phyloP scores from a whole-genome alignment of 37 sponge, comb jelly and placozoan genomes.

The Aplysina aerophoba region DNA sequence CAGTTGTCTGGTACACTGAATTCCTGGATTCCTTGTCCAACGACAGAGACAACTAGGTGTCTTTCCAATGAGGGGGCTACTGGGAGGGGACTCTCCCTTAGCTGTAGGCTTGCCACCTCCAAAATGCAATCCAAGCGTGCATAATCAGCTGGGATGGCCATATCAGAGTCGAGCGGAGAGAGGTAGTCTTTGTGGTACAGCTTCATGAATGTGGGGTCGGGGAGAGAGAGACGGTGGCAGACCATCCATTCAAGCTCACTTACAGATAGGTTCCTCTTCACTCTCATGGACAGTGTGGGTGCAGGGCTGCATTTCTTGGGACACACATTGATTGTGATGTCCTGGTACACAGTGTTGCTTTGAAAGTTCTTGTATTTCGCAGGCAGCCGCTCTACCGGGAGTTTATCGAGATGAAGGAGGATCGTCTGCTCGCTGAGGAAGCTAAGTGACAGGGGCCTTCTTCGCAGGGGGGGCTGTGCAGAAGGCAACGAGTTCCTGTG shows the following conservation, averaged over 20 bases:
- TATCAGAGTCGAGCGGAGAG: conserved; percentile 7
- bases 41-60: conserved; percentile 40
- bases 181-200: conserved; percentile 46
- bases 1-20: conserved; percentile 28
- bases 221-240: conserved; percentile 23
- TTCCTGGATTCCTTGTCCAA: conserved; percentile 53
- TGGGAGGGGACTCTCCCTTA: background rate
- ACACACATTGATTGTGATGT: conserved; percentile 44
- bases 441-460: conserved; percentile 35
- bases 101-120: background rate
- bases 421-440: conserved; percentile 63
- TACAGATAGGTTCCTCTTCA: conserved; percentile 43
- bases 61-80: background rate
- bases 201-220: conserved; percentile 25
- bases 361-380: conserved; percentile 2
- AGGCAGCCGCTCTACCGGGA: conserved; percentile 35
- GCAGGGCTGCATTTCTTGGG: background rate
- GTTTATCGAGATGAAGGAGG: conserved; percentile 31
- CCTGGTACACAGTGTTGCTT: background rate
- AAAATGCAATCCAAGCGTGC: conserved; percentile 34
- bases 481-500: background rate
- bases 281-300: conserved; percentile 31
- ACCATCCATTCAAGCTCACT: conserved; percentile 71
- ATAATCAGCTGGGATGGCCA: conserved; percentile 6
- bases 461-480: background rate